These are phyloP conservation scores for Polylopha cassiicola DNA, from an alignment of 2,888 invertebrate species.

Conservation along the genomic window DNA sequence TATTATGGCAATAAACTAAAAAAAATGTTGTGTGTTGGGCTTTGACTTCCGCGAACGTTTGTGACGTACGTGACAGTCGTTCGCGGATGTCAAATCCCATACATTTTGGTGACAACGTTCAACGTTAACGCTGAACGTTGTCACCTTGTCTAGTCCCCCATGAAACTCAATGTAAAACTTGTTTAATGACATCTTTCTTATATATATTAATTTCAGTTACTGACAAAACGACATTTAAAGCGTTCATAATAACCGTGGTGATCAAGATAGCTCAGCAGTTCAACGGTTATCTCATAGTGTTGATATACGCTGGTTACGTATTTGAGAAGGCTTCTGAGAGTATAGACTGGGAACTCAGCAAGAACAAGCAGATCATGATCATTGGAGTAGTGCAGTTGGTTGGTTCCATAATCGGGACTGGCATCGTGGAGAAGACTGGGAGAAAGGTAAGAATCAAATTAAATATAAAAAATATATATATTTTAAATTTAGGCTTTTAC, in stretches of 20 bases:
- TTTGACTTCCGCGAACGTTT: too few relatives aligned
- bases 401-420: constrained; percentile 59
- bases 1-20: too few relatives aligned
- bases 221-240: constrained; percentile 61
- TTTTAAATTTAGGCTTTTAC: too few relatives aligned
- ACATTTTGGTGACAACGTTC: too few relatives aligned
- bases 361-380: constrained; percentile 67
- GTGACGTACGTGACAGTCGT: too few relatives aligned
- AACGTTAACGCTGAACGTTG: too few relatives aligned
- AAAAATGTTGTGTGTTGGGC: too few relatives aligned
- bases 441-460: constrained; percentile 48
- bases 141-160: too few relatives aligned
- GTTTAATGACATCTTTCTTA: neutral
- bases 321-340: constrained; percentile 59
- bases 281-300: constrained; percentile 66
- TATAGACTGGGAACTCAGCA: constrained; percentile 50
- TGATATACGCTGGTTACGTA: constrained; percentile 64
- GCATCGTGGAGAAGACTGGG: constrained; percentile 66
- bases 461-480: neutral
- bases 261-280: constrained; percentile 69
- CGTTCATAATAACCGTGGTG: constrained; percentile 63
- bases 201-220: constrained; percentile 42
- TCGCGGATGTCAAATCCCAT: too few relatives aligned
- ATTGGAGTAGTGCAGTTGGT: constrained; percentile 60
- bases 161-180: too few relatives aligned